phyloP scores from a whole-genome alignment of 2,888 invertebrate species.

The Psylliodes chrysocephalus region DNA sequence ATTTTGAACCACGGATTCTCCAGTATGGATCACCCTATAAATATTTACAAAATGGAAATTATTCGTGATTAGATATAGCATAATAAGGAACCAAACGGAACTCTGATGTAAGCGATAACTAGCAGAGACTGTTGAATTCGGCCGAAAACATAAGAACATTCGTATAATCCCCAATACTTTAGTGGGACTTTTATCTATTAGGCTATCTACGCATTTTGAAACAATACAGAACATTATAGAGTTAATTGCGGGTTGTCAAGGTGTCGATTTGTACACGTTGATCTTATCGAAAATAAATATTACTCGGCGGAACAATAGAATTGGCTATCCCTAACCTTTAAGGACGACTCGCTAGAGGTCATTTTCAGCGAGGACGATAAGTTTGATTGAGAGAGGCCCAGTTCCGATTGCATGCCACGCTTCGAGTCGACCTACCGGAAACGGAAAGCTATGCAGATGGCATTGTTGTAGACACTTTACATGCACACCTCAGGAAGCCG shows the following conservation, averaged over 20 bases:
- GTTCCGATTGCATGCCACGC: conserved; percentile 65
- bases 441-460: conserved; percentile 65
- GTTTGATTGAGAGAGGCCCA: conserved; percentile 64
- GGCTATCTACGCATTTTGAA: conserved; percentile 57
- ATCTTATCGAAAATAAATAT: conserved; percentile 66
- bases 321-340: conserved; percentile 55
- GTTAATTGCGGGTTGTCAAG: conserved; percentile 65
- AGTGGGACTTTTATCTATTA: conserved; percentile 54
- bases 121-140: not conserved
- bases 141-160: conserved; percentile 43
- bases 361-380: conserved; percentile 58
- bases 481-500: conserved; percentile 61
- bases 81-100: not conserved
- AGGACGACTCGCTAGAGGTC: conserved; percentile 53
- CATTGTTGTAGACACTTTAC: conserved; percentile 63
- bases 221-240: conserved; percentile 63
- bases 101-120: conserved; percentile 1
- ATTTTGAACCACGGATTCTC: no score
- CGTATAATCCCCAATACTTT: conserved; percentile 54
- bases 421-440: conserved; percentile 55
- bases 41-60: no score
- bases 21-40: no score
- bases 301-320: conserved; percentile 62
- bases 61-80: not conserved
- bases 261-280: conserved; percentile 65